A percentile compares a stretch with the other conserved stretches of the same genome.
Conservation (phyloP, 1,140 invertebrate species). For the Macrocentrus cingulum region DNA sequence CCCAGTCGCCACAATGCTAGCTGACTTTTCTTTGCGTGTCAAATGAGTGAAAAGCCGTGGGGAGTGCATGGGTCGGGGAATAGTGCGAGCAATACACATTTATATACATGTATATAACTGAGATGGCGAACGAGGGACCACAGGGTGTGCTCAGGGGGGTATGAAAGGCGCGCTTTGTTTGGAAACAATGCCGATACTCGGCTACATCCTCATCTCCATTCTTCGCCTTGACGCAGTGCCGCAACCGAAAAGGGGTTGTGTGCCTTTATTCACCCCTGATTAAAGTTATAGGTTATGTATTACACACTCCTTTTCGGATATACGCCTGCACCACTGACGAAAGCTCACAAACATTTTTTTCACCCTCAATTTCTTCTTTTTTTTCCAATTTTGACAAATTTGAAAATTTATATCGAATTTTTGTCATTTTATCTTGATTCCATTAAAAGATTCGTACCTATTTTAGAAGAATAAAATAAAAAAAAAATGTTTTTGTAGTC, state of each 20-base stretch:
- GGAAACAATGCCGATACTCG: slow-evolving; percentile 61
- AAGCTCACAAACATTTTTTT: not conserved
- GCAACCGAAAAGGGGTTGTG: slow-evolving; percentile 46
- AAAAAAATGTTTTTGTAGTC: too few relatives aligned
- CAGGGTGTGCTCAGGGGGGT: slow-evolving; percentile 43
- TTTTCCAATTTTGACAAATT: not conserved
- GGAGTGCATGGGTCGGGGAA: slow-evolving; percentile 33
- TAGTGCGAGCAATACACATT: slow-evolving; percentile 17
- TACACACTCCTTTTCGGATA: slow-evolving; percentile 28
- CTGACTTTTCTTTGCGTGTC: slow-evolving; percentile 60
- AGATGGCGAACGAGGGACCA: slow-evolving; percentile 15
- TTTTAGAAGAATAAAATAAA: too few relatives aligned
- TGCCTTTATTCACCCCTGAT: slow-evolving; percentile 54
- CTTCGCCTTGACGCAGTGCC: slow-evolving; percentile 57
- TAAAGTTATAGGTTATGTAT: slow-evolving; percentile 55
- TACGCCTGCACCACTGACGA: slow-evolving; percentile 4
- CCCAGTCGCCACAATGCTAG: slow-evolving; percentile 54
- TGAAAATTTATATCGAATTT: too few relatives aligned
- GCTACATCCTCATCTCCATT: slow-evolving; percentile 61
- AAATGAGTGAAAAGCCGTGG: slow-evolving; percentile 58
- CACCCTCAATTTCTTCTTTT: not conserved
- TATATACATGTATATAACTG: slow-evolving; percentile 14
- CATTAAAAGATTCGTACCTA: too few relatives aligned
- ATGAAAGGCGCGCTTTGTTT: slow-evolving; percentile 60
- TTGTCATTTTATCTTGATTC: too few relatives aligned